phyloP scores from a whole-genome alignment of 2,113 vertebrate genomes.

The Brachypodius melanocephalos region DNA sequence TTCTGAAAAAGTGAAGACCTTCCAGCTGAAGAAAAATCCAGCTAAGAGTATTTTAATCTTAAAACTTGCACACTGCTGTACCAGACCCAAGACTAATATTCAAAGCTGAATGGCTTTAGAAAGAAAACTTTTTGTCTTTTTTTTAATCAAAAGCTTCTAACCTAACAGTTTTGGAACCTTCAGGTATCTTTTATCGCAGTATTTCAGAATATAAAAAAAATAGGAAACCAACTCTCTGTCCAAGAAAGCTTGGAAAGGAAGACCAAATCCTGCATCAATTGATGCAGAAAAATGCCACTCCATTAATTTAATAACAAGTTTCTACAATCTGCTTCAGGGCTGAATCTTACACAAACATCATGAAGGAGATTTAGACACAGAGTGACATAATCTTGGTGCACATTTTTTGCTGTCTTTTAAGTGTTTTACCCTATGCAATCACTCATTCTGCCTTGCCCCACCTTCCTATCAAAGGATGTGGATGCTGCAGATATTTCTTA shows the following conservation, averaged over 20 bases:
- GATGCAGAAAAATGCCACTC: conserved; percentile 27
- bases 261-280: conserved; percentile 42
- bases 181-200: not conserved
- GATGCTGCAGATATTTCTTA: not conserved
- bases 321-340: conserved; percentile 24
- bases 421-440: not conserved
- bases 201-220: not conserved
- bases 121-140: not conserved
- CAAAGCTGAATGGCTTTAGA: not conserved
- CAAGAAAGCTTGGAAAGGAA: conserved; percentile 20
- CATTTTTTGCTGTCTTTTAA: not conserved
- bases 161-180: not conserved
- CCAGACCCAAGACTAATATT: not conserved
- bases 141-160: not conserved
- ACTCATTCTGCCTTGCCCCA: not conserved
- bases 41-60: not conserved
- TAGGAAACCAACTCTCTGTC: not conserved
- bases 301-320: conserved; percentile 47
- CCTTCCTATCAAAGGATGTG: not conserved
- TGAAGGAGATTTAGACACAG: not conserved
- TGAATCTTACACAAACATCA: not conserved
- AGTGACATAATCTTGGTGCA: not conserved
- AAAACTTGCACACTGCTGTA: not conserved
- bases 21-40: not conserved
- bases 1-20: not conserved